These are phyloP conservation scores for Dromococcyx pavoninus DNA, from an alignment of 2,797 vertebrate genomes.

Conservation along the genomic window DNA sequence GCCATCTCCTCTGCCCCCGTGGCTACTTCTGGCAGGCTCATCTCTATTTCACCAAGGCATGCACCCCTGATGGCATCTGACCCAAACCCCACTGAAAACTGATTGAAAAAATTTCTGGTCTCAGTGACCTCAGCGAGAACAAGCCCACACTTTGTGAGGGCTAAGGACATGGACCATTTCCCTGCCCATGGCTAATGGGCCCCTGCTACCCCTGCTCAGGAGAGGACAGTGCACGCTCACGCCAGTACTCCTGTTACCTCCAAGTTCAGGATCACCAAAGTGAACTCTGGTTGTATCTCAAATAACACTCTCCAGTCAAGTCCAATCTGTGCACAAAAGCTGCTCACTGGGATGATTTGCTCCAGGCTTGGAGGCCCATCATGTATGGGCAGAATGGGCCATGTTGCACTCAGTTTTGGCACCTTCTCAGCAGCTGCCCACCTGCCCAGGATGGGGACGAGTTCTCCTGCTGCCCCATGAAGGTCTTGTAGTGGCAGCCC, in stretches of 20 bases:
- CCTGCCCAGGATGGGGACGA: rapidly evolving
- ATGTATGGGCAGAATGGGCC: neutral
- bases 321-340: neutral
- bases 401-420: rapidly evolving
- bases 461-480: neutral
- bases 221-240: rapidly evolving
- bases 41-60: neutral
- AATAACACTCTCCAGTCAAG: neutral
- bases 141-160: neutral
- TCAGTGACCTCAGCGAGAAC: neutral
- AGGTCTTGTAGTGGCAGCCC: rapidly evolving
- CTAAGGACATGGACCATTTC: neutral
- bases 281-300: rapidly evolving
- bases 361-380: neutral
- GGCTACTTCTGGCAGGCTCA: neutral
- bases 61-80: neutral
- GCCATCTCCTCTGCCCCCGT: neutral
- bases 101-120: neutral
- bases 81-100: neutral
- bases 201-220: neutral
- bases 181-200: neutral
- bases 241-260: rapidly evolving
- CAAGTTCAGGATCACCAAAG: neutral
- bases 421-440: neutral
- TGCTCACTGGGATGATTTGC: neutral